Base-by-base conservation (phyloP, 2,113 vertebrate species). In the Cyanistes caeruleus region DNA sequence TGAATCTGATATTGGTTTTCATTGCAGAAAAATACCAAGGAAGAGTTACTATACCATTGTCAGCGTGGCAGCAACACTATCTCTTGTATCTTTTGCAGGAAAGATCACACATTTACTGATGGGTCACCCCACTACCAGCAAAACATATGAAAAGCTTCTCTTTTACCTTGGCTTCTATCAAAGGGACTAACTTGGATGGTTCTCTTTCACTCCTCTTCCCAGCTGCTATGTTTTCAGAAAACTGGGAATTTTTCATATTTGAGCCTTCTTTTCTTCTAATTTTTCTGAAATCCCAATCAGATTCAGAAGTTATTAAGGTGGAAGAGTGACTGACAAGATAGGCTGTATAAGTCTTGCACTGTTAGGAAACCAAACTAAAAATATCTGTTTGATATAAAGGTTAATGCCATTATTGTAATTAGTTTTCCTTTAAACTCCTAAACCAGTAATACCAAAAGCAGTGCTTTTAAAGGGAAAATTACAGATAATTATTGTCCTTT, bases 391-490 rank as follows among this genome's bases (percentile, higher is more conserved):
- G 33, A 64, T 79, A 37, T 65, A 95, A 90, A 97, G 83, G 87
- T 90, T 91, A 95, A 89, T 53, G 37, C 25, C 76, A 58, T 78
- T 73, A 90, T 15, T 56, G 37, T 48, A 65, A 94, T 87, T 56
- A 46, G 13, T 59, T 93, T 93, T 78, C 63, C 65, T 81, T 96
- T 81, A 39, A 81, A 84, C 5, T 90, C 28, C 58, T 65, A 88
- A 89, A 81, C 46, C 39, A 67, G 33, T 25, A 90, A 64, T 76
- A 76, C 13, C 44, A 20, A 68, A 84, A 79, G 41, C 37, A 86
- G 49, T 52, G 75, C 63, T 91, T 88, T 94, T 79, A 84, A 93
- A 86, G 69, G 49, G 25, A 82, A 76, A 93, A 92, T 67, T n/a
- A 52, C 33, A 65, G 59, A 39, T 91, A 84, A 80, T 93, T 91